A percentile compares a stretch with the other conserved stretches of the same genome.
phyloP scores from a whole-genome alignment of 2,888 invertebrate genomes.

The Andrena trimmerana region DNA sequence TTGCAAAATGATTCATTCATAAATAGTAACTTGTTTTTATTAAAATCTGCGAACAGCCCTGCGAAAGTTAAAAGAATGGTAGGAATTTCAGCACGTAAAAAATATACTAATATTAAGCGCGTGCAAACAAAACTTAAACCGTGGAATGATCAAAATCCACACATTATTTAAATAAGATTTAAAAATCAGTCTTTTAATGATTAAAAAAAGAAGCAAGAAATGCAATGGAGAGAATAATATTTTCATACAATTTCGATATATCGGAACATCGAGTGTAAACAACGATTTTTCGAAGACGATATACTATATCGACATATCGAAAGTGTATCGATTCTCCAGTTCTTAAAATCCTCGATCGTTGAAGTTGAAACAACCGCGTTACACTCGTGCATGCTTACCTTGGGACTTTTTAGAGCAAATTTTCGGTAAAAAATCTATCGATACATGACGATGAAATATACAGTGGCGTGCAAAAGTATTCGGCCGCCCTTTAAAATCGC shows the following conservation, averaged over 20 bases:
- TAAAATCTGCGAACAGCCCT: background rate
- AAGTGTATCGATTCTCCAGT: background rate
- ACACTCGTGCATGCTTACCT: conserved; percentile 22
- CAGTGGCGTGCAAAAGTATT: too few relatives aligned
- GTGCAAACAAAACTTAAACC: conserved; percentile 7
- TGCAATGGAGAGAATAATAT: background rate
- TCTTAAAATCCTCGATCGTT: background rate
- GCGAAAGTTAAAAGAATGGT: background rate
- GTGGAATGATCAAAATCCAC: background rate
- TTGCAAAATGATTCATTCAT: background rate
- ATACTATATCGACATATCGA: background rate
- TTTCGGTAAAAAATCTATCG: background rate
- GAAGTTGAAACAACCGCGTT: background rate
- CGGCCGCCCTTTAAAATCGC: too few relatives aligned
- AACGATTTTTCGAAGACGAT: too few relatives aligned
- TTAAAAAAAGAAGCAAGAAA: background rate
- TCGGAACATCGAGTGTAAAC: background rate
- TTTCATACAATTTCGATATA: conserved; percentile 1
- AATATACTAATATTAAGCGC: conserved; percentile 11
- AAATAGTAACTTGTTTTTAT: background rate
- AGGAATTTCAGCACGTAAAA: background rate
- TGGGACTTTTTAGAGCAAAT: background rate
- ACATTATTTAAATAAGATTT: conserved; percentile 16
- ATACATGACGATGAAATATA: background rate
- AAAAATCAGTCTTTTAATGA: conserved; percentile 3